These are phyloP conservation scores for Rhabdomys dilectus DNA, from an alignment of 2,113 vertebrate genomes.

Conservation along the genomic window DNA sequence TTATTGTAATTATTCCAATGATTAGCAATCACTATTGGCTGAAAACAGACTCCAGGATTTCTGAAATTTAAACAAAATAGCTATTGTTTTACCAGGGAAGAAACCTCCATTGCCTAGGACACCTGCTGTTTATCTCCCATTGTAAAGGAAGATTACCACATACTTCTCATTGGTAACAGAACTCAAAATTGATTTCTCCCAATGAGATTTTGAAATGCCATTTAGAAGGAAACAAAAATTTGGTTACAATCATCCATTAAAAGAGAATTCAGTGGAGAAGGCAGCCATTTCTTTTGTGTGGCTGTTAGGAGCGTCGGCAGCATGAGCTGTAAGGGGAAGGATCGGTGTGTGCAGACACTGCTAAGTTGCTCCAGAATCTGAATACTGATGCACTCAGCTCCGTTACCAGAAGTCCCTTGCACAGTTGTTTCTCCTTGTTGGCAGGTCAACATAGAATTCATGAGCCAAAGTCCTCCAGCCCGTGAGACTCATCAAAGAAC, in stretches of 20 bases:
- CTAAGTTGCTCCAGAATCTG: not conserved
- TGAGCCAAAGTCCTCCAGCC: not conserved
- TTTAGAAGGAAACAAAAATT: constrained; percentile 54
- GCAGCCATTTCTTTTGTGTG: constrained; percentile 51
- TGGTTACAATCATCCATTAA: constrained; percentile 22
- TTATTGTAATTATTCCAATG: constrained; percentile 68
- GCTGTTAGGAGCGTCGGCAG: not conserved
- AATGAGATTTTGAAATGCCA: constrained; percentile 56
- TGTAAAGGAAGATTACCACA: constrained; percentile 54
- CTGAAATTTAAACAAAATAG: constrained; percentile 57
- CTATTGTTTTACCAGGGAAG: not conserved
- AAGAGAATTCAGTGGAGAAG: not conserved
- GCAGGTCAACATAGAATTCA: not conserved
- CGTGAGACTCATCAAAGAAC: not conserved
- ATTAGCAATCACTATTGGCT: constrained; percentile 62
- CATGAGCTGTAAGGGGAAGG: not conserved
- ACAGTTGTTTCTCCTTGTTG: not conserved
- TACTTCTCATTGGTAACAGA: constrained; percentile 55
- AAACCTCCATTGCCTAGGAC: constrained; percentile 56
- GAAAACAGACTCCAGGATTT: constrained; percentile 42
- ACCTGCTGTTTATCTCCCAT: not conserved
- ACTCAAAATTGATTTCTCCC: constrained; percentile 36
- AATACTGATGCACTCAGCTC: not conserved
- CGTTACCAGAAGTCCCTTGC: not conserved
- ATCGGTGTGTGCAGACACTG: not conserved